A percentile compares a stretch with the other conserved stretches of the same genome.
These are phyloP conservation scores for Orbicella faveolata DNA, from an alignment of 64 coral and sea anemone genomes.

Conservation along the genomic window DNA sequence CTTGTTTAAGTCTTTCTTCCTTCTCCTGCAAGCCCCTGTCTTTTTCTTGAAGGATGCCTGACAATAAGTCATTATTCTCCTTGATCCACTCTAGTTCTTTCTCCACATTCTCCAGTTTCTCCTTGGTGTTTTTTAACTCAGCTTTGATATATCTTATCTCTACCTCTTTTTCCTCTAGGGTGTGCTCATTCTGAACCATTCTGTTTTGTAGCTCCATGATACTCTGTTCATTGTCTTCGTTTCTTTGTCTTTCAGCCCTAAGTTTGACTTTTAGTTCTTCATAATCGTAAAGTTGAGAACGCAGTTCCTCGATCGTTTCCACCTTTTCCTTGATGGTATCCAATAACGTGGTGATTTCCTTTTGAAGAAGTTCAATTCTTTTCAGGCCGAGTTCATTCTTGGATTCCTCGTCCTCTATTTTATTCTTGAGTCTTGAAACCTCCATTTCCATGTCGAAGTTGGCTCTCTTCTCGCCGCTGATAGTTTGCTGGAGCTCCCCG, in stretches of 20 bases:
- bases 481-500: slow-evolving; percentile 49
- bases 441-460: slow-evolving; percentile 41
- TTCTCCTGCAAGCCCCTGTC: slow-evolving; percentile 50
- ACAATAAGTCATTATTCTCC: slow-evolving; percentile 27
- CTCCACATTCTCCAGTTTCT: slow-evolving; percentile 35
- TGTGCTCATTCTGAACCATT: slow-evolving; percentile 15
- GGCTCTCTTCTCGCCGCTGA: slow-evolving; percentile 55
- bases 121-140: slow-evolving; percentile 33
- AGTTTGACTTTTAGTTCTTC: slow-evolving; percentile 20
- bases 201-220: slow-evolving; percentile 28
- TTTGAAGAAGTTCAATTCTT: slow-evolving; percentile 47
- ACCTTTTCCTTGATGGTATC: slow-evolving; percentile 40
- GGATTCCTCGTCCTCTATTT: slow-evolving; percentile 48
- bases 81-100: slow-evolving; percentile 34
- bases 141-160: slow-evolving; percentile 22
- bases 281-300: slow-evolving; percentile 11
- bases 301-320: slow-evolving; percentile 11
- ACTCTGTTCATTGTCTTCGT: slow-evolving; percentile 17
- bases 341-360: slow-evolving; percentile 40
- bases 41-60: slow-evolving; percentile 47
- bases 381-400: slow-evolving; percentile 39
- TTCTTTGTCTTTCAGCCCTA: slow-evolving; percentile 24
- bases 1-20: slow-evolving; percentile 46
- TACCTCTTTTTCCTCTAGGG: slow-evolving; percentile 38
- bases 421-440: slow-evolving; percentile 36